A percentile compares a stretch with the other conserved stretches of the same genome.
Evolutionary conservation across 2,113 vertebrate genomes (phyloP).

Genomic region (Myrmecobius fasciatus): DNA sequence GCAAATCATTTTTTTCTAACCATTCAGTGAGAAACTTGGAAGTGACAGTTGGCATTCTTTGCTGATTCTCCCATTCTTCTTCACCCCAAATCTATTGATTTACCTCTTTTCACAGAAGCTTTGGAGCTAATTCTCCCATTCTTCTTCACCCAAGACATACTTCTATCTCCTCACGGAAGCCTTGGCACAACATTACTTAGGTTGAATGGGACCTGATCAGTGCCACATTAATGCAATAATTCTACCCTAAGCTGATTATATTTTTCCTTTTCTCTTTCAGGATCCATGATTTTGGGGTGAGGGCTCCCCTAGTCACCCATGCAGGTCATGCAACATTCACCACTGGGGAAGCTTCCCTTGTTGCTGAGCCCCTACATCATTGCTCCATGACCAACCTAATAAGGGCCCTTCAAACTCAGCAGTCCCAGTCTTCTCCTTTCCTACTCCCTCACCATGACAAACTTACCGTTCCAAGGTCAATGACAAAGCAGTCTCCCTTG

Average conservation of each 20-base stretch:
- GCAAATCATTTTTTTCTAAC: background rate
- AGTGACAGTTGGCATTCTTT: background rate
- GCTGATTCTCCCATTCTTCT: background rate
- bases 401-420: background rate
- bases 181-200: background rate
- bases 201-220: background rate
- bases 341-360: background rate
- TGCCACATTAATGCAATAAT: background rate
- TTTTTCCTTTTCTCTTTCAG: background rate
- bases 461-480: slow-evolving; percentile 93
- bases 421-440: background rate
- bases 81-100: background rate
- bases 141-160: too few species aligned
- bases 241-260: background rate
- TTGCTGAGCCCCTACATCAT: background rate
- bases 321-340: background rate
- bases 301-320: background rate
- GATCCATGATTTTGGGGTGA: background rate
- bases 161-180: background rate
- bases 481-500: slow-evolving; percentile 94
- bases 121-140: background rate
- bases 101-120: background rate
- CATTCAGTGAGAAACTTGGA: background rate
- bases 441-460: background rate
- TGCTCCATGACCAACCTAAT: background rate